A percentile compares a stretch with the other conserved stretches of the same genome.
Evolutionary conservation across 1,140 invertebrate species (phyloP).

Genomic region (Drosophila teissieri): DNA sequence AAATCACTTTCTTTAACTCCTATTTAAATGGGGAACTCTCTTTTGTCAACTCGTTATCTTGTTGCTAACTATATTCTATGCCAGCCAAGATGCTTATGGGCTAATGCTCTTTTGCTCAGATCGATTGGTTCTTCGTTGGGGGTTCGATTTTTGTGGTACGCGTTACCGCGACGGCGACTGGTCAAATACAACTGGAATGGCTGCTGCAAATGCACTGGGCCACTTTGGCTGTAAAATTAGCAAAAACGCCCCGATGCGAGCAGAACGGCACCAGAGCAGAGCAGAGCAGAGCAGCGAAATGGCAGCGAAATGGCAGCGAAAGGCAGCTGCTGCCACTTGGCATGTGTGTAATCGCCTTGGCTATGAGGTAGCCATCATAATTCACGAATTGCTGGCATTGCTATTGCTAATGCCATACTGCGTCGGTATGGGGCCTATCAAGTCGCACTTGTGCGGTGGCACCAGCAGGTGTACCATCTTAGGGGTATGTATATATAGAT

Average conservation of each 20-base stretch:
- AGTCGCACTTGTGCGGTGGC: conserved; percentile 67
- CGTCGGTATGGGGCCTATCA: conserved; percentile 64
- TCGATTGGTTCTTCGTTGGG: conserved; percentile 49
- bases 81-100: background rate
- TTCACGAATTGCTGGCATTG: conserved; percentile 55
- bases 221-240: conserved; percentile 73
- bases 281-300: conserved; percentile 3
- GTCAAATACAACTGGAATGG: conserved; percentile 77
- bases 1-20: conserved; percentile 7
- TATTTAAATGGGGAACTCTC: background rate
- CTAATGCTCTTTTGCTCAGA: conserved; percentile 18
- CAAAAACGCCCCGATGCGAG: conserved; percentile 59
- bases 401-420: conserved; percentile 1
- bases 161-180: conserved; percentile 69
- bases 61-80: background rate
- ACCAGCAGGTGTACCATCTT: conserved; percentile 71
- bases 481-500: conserved; percentile 30
- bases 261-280: conserved; percentile 24
- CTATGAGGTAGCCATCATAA: conserved; percentile 51
- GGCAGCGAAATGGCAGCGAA: conserved; percentile 8
- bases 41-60: conserved; percentile 23
- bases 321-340: conserved; percentile 50
- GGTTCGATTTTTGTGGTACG: conserved; percentile 49
- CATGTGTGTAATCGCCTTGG: conserved; percentile 51
- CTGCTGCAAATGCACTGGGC: conserved; percentile 74